phyloP scores from a whole-genome alignment of 1,140 invertebrate species.

The Bombus polaris region DNA sequence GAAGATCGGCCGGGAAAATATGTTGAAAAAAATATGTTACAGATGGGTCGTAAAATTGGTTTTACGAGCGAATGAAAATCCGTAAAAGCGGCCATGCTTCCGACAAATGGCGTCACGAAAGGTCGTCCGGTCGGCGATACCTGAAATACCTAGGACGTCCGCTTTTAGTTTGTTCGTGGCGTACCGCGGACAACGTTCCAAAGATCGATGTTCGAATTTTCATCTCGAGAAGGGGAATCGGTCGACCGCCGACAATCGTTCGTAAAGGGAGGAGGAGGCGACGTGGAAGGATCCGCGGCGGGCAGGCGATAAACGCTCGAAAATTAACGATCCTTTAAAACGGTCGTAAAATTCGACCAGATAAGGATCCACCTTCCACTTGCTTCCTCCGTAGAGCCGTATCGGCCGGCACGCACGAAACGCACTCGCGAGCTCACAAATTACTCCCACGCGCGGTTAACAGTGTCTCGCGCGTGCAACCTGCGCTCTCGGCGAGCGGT shows the following conservation, averaged over 20 bases:
- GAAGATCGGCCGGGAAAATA: no score
- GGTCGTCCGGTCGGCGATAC: neutral
- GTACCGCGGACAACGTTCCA: no score
- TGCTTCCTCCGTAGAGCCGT: constrained; percentile 31
- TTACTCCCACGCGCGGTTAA: constrained; percentile 61
- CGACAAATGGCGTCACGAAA: constrained; percentile 30
- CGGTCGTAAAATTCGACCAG: constrained; percentile 68
- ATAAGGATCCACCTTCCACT: constrained; percentile 69
- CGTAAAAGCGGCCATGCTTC: neutral
- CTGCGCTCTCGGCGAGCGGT: constrained; percentile 30
- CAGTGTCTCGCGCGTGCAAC: constrained; percentile 51
- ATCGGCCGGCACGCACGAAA: constrained; percentile 56
- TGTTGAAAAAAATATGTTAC: neutral
- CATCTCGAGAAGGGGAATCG: neutral
- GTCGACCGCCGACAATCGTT: neutral
- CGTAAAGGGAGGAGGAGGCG: no score
- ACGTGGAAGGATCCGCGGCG: neutral
- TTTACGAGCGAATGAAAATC: constrained; percentile 26
- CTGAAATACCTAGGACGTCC: neutral
- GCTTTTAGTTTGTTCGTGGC: neutral
- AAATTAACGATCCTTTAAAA: constrained; percentile 74
- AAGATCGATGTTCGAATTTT: constrained; percentile 5
- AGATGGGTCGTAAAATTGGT: constrained; percentile 5
- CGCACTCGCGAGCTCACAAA: constrained; percentile 62
- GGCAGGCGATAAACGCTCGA: constrained; percentile 55